These are phyloP conservation scores for Hydractinia echinata DNA, from an alignment of 30 jellyfish, hydroid and myxozoan species.

Conservation along the genomic window DNA sequence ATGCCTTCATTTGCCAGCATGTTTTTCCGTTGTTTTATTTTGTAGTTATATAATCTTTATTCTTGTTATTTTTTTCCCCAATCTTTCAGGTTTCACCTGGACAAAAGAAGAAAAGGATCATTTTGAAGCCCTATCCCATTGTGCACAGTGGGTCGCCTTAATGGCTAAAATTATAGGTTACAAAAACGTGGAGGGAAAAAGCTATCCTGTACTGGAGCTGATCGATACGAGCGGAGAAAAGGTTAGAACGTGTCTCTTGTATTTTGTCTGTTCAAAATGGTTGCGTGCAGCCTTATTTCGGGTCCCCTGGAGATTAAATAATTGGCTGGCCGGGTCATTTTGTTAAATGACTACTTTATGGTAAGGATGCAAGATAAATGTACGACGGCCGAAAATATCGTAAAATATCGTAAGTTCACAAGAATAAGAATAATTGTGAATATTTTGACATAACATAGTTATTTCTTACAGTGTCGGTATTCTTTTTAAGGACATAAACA, in stretches of 20 bases:
- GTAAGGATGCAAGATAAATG: no score
- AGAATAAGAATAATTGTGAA: no score
- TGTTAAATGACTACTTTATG: no score
- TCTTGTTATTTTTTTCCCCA: background rate
- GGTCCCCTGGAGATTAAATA: no score
- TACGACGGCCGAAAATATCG: no score
- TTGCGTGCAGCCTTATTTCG: no score
- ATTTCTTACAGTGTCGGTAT: no score
- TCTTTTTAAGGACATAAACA: constrained; percentile 26
- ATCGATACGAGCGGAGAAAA: constrained; percentile 6
- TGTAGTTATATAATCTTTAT: background rate
- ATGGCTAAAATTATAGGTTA: constrained; percentile 67
- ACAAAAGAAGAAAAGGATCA: constrained; percentile 49
- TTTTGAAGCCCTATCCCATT: constrained; percentile 60
- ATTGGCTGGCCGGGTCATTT: no score
- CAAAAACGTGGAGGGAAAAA: constrained; percentile 29
- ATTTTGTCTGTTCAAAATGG: no score
- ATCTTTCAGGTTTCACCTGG: constrained; percentile 61
- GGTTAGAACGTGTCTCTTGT: background rate
- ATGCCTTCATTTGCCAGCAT: background rate
- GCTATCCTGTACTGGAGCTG: constrained; percentile 35
- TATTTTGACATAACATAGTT: no score
- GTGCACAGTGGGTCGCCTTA: constrained; percentile 78
- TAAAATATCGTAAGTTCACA: no score
- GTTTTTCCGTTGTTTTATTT: background rate